These are phyloP conservation scores for Drosophila malerkotliana DNA, from an alignment of 1,140 invertebrate genomes.

Conservation along the genomic window DNA sequence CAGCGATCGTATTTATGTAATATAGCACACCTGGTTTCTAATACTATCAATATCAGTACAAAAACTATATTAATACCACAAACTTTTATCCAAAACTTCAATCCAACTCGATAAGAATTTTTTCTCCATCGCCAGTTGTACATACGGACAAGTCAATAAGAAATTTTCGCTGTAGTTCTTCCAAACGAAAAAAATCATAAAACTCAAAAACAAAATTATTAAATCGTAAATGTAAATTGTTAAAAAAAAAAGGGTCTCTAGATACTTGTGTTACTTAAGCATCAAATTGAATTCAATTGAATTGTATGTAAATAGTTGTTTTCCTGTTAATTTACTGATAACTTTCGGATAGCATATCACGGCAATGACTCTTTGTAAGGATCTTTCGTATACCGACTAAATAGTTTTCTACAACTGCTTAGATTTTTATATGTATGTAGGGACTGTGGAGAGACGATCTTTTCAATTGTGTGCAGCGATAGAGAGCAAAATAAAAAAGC, in stretches of 20 bases:
- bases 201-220: neutral
- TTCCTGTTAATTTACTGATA: slow-evolving; percentile 36
- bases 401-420: slow-evolving; percentile 54
- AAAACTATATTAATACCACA: slow-evolving; percentile 46
- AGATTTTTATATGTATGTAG: slow-evolving; percentile 23
- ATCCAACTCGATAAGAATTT: slow-evolving; percentile 40
- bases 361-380: slow-evolving; percentile 52
- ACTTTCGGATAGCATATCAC: slow-evolving; percentile 68
- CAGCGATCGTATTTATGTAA: slow-evolving; percentile 71
- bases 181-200: slow-evolving; percentile 32
- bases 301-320: slow-evolving; percentile 62
- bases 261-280: slow-evolving; percentile 35
- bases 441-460: slow-evolving; percentile 7
- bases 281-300: slow-evolving; percentile 23
- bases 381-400: slow-evolving; percentile 59
- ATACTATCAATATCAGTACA: slow-evolving; percentile 81
- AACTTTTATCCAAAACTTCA: slow-evolving; percentile 48
- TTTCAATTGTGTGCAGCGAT: slow-evolving; percentile 48
- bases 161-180: slow-evolving; percentile 68
- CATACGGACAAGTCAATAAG: slow-evolving; percentile 71
- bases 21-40: slow-evolving; percentile 80
- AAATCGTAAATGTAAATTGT: slow-evolving; percentile 37
- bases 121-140: slow-evolving; percentile 58
- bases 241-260: slow-evolving; percentile 9
- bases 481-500: slow-evolving; percentile 46